These are phyloP conservation scores for Trachops cirrhosus DNA, from an alignment of 2,797 vertebrate genomes.

Conservation along the genomic window DNA sequence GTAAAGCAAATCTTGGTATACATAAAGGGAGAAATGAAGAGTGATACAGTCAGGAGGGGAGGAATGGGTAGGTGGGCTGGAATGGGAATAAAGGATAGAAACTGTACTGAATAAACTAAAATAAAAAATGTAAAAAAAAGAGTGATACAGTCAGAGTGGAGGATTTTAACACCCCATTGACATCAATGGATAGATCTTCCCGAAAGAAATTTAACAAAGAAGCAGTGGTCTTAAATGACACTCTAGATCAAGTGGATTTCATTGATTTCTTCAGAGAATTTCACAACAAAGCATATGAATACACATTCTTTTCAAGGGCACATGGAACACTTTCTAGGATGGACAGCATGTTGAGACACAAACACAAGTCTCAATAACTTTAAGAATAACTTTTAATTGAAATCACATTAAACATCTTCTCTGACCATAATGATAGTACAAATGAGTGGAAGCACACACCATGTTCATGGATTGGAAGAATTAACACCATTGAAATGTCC, in stretches of 20 bases:
- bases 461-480: no score
- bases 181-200: neutral
- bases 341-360: neutral
- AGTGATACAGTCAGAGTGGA: neutral
- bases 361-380: neutral
- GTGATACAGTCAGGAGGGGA: neutral
- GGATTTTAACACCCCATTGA: neutral
- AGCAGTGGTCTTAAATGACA: neutral
- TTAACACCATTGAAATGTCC: no score
- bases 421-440: neutral
- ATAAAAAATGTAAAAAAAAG: no score
- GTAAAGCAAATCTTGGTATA: neutral
- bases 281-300: neutral
- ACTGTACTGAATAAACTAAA: no score
- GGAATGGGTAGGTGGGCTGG: no score
- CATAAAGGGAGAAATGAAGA: neutral
- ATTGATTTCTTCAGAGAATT: neutral
- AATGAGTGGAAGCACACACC: no score
- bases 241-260: neutral
- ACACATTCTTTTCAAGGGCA: neutral
- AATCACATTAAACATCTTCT: neutral
- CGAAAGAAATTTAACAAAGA: neutral
- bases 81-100: no score
- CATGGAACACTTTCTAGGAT: neutral
- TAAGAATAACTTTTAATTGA: neutral